Evolutionary conservation across 1,140 invertebrate genomes (phyloP).

Genomic region (Nephila pilipes): DNA sequence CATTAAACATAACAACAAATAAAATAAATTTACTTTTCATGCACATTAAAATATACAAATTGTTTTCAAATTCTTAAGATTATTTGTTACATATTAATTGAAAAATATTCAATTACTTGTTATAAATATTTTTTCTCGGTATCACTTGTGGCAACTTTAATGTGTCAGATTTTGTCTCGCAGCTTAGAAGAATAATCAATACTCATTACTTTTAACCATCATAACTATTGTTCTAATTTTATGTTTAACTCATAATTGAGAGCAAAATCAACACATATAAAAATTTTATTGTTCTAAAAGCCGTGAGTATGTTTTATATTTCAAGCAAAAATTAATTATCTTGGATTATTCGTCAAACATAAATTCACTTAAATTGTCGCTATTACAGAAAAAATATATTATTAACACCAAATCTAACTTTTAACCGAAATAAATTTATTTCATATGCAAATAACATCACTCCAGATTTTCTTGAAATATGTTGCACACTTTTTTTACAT

Average conservation of each 20-base stretch:
- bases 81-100: no score
- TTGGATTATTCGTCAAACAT: not conserved
- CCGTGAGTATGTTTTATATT: not conserved
- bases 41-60: no score
- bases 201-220: not conserved
- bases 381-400: no score
- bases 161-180: conserved; percentile 19
- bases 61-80: no score
- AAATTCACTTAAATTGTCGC: no score
- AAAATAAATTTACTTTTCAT: no score
- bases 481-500: not conserved
- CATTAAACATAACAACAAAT: no score
- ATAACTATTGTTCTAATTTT: conserved; percentile 5
- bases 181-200: conserved; percentile 54
- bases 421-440: not conserved
- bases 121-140: no score
- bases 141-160: no score
- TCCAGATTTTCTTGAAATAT: not conserved
- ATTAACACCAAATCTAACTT: not conserved
- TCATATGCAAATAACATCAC: not conserved
- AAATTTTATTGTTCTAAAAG: not conserved
- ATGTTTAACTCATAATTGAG: not conserved
- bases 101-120: no score
- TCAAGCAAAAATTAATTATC: not conserved
- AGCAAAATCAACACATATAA: not conserved